phyloP scores from a whole-genome alignment of 2,888 invertebrate genomes.

The Aphodius sticticus region DNA sequence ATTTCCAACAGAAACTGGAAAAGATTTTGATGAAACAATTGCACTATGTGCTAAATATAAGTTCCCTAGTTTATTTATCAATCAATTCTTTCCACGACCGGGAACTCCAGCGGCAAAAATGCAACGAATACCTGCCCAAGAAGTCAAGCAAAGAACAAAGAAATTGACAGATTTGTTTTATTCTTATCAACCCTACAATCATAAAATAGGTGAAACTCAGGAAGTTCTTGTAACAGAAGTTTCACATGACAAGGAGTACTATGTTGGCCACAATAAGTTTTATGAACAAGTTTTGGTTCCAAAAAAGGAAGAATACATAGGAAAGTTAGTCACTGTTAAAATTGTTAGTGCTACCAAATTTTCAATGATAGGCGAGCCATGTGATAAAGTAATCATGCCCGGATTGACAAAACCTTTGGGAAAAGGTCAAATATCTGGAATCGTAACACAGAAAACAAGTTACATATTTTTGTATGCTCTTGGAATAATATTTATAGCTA shows the following conservation, averaged over 20 bases:
- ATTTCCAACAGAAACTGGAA: slow-evolving; percentile 94
- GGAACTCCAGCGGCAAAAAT: slow-evolving; percentile 96
- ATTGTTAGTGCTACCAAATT: slow-evolving; percentile 76
- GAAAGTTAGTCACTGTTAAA: slow-evolving; percentile 81
- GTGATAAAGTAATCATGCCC: slow-evolving; percentile 59
- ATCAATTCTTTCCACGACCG: slow-evolving; percentile 96
- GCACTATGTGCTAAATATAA: slow-evolving; percentile 82
- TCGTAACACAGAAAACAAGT: slow-evolving; percentile 44
- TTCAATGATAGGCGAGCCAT: slow-evolving; percentile 77
- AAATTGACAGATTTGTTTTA: slow-evolving; percentile 86
- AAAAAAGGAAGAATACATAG: slow-evolving; percentile 78
- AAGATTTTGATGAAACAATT: slow-evolving; percentile 90
- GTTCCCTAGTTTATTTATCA: slow-evolving; percentile 95
- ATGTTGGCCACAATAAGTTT: slow-evolving; percentile 93
- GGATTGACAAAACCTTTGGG: slow-evolving; percentile 65
- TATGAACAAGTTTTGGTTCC: slow-evolving; percentile 94
- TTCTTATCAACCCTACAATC: slow-evolving; percentile 85
- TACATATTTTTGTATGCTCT: slow-evolving; percentile 44
- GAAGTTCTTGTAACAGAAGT: slow-evolving; percentile 91
- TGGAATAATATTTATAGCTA: slow-evolving; percentile 57
- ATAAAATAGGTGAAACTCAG: slow-evolving; percentile 72
- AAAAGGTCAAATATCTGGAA: slow-evolving; percentile 66
- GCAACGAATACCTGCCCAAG: slow-evolving; percentile 81
- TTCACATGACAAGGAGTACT: slow-evolving; percentile 89
- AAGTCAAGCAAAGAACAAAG: slow-evolving; percentile 92